Conservation (phyloP, 1,140 invertebrate genomes). For the Eueides isabella region DNA sequence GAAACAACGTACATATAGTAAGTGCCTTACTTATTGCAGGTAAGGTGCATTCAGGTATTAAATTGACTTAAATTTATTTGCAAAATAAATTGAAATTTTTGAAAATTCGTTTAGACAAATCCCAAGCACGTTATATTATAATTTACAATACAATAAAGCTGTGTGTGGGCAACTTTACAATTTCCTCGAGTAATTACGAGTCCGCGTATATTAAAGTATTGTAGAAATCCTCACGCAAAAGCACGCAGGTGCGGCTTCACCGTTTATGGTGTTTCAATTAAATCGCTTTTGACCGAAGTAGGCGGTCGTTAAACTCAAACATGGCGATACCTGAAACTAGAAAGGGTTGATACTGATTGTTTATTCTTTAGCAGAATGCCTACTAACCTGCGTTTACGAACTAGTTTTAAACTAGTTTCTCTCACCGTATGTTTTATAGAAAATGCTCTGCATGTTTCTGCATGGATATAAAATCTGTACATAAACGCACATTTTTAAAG, state of each 20-base stretch:
- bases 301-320: constrained; percentile 63
- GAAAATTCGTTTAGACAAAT: not conserved
- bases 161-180: constrained; percentile 27
- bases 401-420: not conserved
- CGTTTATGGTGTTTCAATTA: constrained; percentile 76
- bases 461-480: not conserved
- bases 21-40: not conserved
- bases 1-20: not conserved
- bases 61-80: not conserved
- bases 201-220: constrained; percentile 32
- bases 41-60: not conserved
- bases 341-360: constrained; percentile 17
- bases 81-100: not conserved
- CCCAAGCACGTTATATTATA: not conserved
- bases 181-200: constrained; percentile 35
- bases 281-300: constrained; percentile 71
- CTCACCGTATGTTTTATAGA: no score
- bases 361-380: not conserved
- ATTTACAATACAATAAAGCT: not conserved
- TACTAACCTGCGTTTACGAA: not conserved
- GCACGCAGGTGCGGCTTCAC: constrained; percentile 55
- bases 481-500: no score
- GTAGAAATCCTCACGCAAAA: constrained; percentile 44
- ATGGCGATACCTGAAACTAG: constrained; percentile 29
- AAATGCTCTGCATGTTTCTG: not conserved